phyloP scores from a whole-genome alignment of 30 jellyfish, hydroid and myxozoan species.

The Aurelia aurita complex sp. Pacific region DNA sequence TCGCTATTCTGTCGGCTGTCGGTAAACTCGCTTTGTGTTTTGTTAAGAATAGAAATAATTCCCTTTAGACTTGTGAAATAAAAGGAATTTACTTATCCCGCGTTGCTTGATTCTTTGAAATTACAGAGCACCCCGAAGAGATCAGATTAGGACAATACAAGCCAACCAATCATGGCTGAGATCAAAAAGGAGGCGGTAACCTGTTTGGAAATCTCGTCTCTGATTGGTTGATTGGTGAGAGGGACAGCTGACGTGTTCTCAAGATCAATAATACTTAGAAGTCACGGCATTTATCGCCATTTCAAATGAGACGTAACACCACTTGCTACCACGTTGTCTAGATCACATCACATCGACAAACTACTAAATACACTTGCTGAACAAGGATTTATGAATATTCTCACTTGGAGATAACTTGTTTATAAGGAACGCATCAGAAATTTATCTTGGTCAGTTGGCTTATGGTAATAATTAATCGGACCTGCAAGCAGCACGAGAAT shows the following conservation, averaged over 20 bases:
- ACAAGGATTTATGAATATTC: no score
- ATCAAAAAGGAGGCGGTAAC: constrained; percentile 68
- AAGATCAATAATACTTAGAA: constrained; percentile 4
- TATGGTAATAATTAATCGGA: no score
- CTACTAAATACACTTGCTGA: no score
- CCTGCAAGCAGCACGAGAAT: no score
- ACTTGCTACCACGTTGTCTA: no score
- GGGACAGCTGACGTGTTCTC: constrained; percentile 64
- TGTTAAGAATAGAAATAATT: constrained; percentile 16
- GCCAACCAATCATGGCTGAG: constrained; percentile 36
- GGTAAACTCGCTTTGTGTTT: constrained; percentile 13
- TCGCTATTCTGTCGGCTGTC: constrained; percentile 4
- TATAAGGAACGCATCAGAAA: no score
- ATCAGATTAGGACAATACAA: constrained; percentile 11
- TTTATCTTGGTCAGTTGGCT: no score
- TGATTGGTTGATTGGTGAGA: constrained; percentile 27
- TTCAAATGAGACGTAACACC: neutral
- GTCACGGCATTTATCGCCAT: constrained; percentile 9
- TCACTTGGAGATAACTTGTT: no score
- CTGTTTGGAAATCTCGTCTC: constrained; percentile 14
- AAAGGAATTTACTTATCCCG: constrained; percentile 18
- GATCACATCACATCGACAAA: no score
- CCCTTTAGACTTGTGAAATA: constrained; percentile 1
- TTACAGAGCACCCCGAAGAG: constrained; percentile 24
- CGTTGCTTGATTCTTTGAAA: constrained; percentile 7